These are phyloP conservation scores for Oophaga sylvatica DNA, from an alignment of 2,797 vertebrate species.

Conservation along the genomic window DNA sequence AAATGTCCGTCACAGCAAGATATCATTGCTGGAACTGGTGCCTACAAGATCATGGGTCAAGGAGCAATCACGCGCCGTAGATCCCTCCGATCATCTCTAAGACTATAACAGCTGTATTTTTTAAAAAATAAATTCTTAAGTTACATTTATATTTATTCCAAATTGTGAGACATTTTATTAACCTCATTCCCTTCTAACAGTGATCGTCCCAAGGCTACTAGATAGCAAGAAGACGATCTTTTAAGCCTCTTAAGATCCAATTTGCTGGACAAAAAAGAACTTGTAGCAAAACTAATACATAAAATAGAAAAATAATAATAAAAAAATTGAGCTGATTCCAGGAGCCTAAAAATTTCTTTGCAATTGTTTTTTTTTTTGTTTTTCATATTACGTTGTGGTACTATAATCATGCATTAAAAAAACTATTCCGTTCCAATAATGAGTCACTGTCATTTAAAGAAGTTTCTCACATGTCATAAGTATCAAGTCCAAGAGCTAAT, in stretches of 20 bases:
- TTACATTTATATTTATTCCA: too few relatives aligned
- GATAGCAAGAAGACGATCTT: not conserved
- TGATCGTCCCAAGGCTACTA: not conserved
- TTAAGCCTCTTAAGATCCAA: not conserved
- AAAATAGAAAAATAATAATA: not conserved
- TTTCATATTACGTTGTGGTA: not conserved
- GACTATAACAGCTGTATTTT: not conserved
- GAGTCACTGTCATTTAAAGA: not conserved
- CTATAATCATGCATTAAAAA: not conserved
- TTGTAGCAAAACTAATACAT: not conserved
- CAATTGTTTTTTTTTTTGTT: not conserved
- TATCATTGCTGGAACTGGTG: not conserved
- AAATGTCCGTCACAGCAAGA: conserved; percentile 6
- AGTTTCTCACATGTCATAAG: not conserved
- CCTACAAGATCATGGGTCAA: not conserved
- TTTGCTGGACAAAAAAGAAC: not conserved
- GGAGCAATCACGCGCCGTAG: not conserved
- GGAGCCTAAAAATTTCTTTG: not conserved
- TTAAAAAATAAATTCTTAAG: too few relatives aligned
- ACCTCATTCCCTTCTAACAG: not conserved
- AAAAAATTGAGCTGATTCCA: not conserved
- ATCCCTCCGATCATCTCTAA: not conserved
- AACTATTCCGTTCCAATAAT: not conserved
- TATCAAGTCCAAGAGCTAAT: too few relatives aligned
- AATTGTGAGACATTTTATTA: too few relatives aligned